phyloP scores from a whole-genome alignment of 1,140 invertebrate genomes.

The Drosophila persimilis region DNA sequence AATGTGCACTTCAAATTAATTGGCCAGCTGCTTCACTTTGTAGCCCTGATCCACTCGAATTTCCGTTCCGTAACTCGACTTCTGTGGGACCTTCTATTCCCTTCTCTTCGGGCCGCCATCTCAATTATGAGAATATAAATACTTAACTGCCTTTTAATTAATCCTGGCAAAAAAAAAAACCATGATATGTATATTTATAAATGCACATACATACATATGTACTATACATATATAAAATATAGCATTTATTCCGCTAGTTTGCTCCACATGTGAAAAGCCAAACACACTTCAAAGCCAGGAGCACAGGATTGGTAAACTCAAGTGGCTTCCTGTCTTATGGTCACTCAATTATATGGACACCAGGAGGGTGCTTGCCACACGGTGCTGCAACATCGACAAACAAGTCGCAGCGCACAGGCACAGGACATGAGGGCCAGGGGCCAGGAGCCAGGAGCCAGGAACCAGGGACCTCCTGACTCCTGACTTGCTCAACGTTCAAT shows the following conservation, averaged over 20 bases:
- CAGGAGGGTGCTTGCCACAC: conserved; percentile 6
- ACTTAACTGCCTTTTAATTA: conserved; percentile 68
- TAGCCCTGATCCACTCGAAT: conserved; percentile 19
- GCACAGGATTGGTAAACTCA: conserved; percentile 67
- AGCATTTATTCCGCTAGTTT: conserved; percentile 14
- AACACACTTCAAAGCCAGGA: conserved; percentile 60
- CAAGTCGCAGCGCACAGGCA: conserved; percentile 28
- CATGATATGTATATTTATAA: not conserved
- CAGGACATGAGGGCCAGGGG: not conserved
- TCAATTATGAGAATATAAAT: conserved; percentile 67
- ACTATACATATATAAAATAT: too few species aligned
- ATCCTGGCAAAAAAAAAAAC: conserved; percentile 28
- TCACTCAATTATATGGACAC: conserved; percentile 66
- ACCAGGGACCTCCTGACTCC: conserved; percentile 27
- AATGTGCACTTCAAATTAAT: conserved; percentile 48
- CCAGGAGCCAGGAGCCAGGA: not conserved
- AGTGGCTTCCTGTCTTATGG: conserved; percentile 54
- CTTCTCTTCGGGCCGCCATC: conserved; percentile 11
- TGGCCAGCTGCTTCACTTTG: conserved; percentile 46
- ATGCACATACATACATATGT: conserved; percentile 1
- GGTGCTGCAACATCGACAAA: conserved; percentile 1
- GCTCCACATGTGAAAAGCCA: conserved; percentile 19
- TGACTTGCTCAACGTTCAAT: conserved; percentile 71
- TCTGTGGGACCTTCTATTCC: conserved; percentile 1
- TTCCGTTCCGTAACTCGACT: conserved; percentile 30